Percentiles rank a stretch among this genome's conserved stretches.
phyloP scores from a whole-genome alignment of 2,797 vertebrate genomes.

The Crenichthys baileyi region DNA sequence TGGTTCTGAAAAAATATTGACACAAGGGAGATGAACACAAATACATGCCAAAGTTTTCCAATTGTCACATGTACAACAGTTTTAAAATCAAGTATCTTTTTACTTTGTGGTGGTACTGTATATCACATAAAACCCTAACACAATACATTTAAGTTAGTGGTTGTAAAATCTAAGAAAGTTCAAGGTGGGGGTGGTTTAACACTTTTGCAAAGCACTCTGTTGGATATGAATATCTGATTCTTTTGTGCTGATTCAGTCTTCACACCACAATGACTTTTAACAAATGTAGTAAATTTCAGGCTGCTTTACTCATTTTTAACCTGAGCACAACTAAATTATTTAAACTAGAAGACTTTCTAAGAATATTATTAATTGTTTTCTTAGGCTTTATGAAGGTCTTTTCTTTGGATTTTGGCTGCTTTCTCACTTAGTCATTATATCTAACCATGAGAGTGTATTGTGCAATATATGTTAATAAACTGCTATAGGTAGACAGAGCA shows the following conservation, averaged over 20 bases:
- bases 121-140: not conserved
- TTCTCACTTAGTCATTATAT: not conserved
- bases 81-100: not conserved
- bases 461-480: too few species aligned
- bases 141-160: not conserved
- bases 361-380: not conserved
- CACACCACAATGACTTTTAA: constrained; percentile 39
- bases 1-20: not conserved
- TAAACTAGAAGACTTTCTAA: not conserved
- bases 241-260: constrained; percentile 32
- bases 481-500: too few species aligned
- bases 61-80: not conserved
- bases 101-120: not conserved
- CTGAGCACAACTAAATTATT: not conserved
- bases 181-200: not conserved
- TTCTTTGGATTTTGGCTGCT: not conserved
- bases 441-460: not conserved
- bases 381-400: not conserved
- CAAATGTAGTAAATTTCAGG: constrained; percentile 19
- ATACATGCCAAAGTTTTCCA: too few species aligned
- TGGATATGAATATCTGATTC: constrained; percentile 23
- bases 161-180: not conserved
- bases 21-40: too few species aligned
- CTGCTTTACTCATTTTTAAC: constrained; percentile 18
- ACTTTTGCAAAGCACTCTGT: not conserved